phyloP scores from a whole-genome alignment of 2,797 vertebrate genomes.

The Rhabdomys pumilio region DNA sequence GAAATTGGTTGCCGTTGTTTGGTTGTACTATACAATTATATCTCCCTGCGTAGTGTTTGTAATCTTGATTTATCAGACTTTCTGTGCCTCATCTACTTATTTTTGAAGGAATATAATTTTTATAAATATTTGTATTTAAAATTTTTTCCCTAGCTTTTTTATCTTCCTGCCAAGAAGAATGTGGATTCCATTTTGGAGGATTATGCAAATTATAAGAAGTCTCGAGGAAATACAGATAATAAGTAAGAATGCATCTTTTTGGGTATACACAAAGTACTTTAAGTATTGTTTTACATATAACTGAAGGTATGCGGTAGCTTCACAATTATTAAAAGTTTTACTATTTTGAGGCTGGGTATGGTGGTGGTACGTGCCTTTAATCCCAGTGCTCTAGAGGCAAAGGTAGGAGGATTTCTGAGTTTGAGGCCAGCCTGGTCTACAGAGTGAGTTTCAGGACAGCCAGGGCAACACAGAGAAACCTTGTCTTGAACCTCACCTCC shows the following conservation, averaged over 20 bases:
- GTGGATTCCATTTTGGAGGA: conserved; percentile 97
- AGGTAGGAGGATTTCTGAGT: neutral
- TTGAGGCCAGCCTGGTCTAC: neutral
- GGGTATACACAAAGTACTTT: neutral
- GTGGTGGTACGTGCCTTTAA: neutral
- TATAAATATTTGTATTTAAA: neutral
- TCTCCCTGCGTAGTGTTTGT: neutral
- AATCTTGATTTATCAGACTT: neutral
- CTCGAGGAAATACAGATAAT: conserved; percentile 98
- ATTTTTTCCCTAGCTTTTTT: conserved; percentile 93
- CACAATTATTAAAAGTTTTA: neutral
- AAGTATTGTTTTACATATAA: neutral
- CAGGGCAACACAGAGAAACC: neutral
- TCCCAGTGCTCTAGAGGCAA: neutral
- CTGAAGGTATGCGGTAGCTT: neutral
- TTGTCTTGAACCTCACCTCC: neutral
- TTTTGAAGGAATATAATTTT: neutral
- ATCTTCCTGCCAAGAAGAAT: conserved; percentile 98
- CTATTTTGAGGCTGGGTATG: neutral
- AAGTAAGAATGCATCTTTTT: conserved; percentile 91
- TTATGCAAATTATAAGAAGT: conserved; percentile 99
- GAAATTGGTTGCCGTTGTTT: neutral
- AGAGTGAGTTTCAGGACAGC: neutral
- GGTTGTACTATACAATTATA: neutral
- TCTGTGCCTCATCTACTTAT: neutral